Conservation (phyloP, 2,888 invertebrate genomes). For the Argynnis bischoffii region DNA sequence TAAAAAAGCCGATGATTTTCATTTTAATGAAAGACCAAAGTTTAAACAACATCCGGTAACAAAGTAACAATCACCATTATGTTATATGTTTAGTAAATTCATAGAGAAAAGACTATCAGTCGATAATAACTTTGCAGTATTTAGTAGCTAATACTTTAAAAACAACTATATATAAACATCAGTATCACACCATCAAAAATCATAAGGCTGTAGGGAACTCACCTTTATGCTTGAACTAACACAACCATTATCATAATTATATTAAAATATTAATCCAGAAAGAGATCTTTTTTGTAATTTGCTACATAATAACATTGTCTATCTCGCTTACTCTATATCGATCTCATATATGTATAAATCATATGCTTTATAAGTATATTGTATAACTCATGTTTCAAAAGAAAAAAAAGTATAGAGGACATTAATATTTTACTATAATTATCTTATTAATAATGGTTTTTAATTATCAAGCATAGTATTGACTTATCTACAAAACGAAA, state of each 20-base stretch:
- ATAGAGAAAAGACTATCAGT: slow-evolving; percentile 4
- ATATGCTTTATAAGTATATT: too few relatives aligned
- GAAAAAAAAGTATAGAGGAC: neutral
- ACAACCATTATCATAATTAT: slow-evolving; percentile 5
- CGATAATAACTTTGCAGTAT: slow-evolving; percentile 9
- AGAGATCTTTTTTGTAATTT: neutral
- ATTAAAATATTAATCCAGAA: slow-evolving; percentile 11
- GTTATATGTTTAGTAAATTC: neutral
- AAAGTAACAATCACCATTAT: neutral
- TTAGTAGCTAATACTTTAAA: slow-evolving; percentile 2
- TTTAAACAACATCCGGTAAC: too few relatives aligned
- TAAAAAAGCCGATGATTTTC: neutral
- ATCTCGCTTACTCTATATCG: neutral
- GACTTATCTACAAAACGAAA: slow-evolving; percentile 31
- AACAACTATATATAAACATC: slow-evolving; percentile 17
- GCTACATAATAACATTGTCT: neutral
- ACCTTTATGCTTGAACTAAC: slow-evolving; percentile 14
- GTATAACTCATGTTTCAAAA: neutral
- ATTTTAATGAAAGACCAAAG: neutral
- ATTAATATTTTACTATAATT: slow-evolving; percentile 6
- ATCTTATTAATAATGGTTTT: neutral
- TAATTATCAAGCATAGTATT: slow-evolving; percentile 14
- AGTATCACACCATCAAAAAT: slow-evolving; percentile 25
- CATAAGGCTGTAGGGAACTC: slow-evolving; percentile 25
- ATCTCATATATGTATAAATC: neutral